Conservation (phyloP, 1,140 invertebrate species). For the Cydia pomonella region DNA sequence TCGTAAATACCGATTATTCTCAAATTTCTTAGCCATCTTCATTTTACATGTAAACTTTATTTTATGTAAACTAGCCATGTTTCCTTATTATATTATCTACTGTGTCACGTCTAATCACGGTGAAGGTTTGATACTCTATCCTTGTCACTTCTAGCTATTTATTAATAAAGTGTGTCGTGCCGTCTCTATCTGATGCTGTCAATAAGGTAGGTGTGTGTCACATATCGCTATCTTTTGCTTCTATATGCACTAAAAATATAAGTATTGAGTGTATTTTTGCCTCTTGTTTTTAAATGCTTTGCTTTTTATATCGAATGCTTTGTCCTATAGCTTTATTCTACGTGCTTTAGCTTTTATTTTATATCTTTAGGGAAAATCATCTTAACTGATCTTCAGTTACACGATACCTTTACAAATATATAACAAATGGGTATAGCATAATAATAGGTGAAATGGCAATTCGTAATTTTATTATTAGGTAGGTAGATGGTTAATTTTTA, state of each 20-base stretch:
- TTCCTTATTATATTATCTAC: constrained; percentile 38
- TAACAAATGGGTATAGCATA: not conserved
- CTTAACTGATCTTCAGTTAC: not conserved
- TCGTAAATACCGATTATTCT: not conserved
- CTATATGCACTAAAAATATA: constrained; percentile 40
- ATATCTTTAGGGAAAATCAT: not conserved
- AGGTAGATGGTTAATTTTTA: not conserved
- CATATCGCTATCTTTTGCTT: constrained; percentile 38
- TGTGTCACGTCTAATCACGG: constrained; percentile 60
- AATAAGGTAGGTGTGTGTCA: constrained; percentile 59
- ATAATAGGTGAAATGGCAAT: constrained; percentile 1
- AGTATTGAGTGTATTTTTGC: not conserved
- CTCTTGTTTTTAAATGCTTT: not conserved
- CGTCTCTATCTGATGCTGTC: constrained; percentile 47
- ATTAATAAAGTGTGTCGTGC: constrained; percentile 44
- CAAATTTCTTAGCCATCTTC: constrained; percentile 22
- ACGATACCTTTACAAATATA: not conserved
- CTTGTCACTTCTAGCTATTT: constrained; percentile 43
- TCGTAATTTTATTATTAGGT: not conserved
- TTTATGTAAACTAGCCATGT: constrained; percentile 34
- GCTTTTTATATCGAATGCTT: constrained; percentile 49
- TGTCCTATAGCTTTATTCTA: constrained; percentile 35
- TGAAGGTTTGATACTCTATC: constrained; percentile 77
- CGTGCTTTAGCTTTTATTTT: constrained; percentile 34
- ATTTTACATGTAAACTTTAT: constrained; percentile 36